Evolutionary conservation across 1,140 invertebrate genomes (phyloP), one percentile per base, ranked within the genome.

Genomic region (Glossosoma conforme): DNA sequence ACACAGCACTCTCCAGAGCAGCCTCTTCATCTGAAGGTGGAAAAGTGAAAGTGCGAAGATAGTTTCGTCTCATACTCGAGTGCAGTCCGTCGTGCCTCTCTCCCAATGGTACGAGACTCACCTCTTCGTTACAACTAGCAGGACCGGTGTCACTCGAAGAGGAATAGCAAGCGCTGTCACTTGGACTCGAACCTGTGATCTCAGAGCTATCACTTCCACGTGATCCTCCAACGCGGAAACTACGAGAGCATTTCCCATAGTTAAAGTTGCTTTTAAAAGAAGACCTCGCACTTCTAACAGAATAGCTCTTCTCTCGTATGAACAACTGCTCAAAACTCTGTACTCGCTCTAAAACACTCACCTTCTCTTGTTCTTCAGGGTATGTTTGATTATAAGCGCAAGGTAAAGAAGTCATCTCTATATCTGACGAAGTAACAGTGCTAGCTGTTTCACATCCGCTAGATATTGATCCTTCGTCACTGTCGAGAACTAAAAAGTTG

Each of bases 361-460:
- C 47, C 43, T 63, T 62, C 22, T 68, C 64, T 32, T 64, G 61
- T 15, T 62, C 62, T 28, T 61, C 35, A 1, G 25, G 19, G 10
- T 46, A 41, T 42, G 70, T 66, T 13, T 63, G 62, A 1, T 62
- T 62, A 50, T 66, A 65, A 33, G 65, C 66, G 18, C 68, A 70
- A 13, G 69, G 70, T 38, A 75, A 65, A 28, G 72, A 75, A 15
- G 65, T 64, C 45, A 70, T 72, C 51, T 75, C 72, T 15, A 67
- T 67, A 55, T 75, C 71, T 15, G 68, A 60, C 5, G 69, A 77
- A 21, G 76, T 77, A n/a, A 78, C 82, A 1, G 84, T 86, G 63
- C 84, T 86, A n/a, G 84, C 82, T 3, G 84, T 86, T 64, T 87
- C 85, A 65, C 84, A 87, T 36, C 85, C 85, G 51, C 83, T 86